These are phyloP conservation scores for Scopus umbretta DNA, from an alignment of 2,113 vertebrate genomes.

Conservation along the genomic window DNA sequence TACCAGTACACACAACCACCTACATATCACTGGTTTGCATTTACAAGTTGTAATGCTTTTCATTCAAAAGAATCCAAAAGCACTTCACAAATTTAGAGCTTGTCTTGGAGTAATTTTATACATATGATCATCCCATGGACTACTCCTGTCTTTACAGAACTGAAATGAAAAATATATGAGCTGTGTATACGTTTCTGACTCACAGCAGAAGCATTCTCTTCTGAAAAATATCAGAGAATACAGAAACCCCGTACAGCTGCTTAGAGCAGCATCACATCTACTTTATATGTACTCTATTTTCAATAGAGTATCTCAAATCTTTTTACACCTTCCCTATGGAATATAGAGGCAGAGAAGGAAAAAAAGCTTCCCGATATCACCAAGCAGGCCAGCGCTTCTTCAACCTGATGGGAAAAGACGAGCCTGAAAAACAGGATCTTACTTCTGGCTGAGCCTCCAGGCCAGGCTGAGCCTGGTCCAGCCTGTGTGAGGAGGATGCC, in stretches of 20 bases:
- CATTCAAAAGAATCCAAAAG: not conserved
- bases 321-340: not conserved
- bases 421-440: not conserved
- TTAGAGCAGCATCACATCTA: not conserved
- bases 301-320: not conserved
- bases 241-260: not conserved
- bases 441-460: not conserved
- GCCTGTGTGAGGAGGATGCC: not conserved
- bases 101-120: not conserved
- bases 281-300: not conserved
- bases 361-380: not conserved
- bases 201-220: not conserved
- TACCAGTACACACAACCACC: not conserved
- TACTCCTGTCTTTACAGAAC: not conserved
- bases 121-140: not conserved
- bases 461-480: not conserved
- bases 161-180: not conserved
- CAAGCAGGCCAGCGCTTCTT: not conserved
- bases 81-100: not conserved
- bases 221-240: not conserved
- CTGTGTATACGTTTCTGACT: not conserved
- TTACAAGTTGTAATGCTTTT: not conserved
- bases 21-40: not conserved
- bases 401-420: not conserved
- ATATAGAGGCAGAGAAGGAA: not conserved